phyloP scores from a whole-genome alignment of 2,113 vertebrate species.

The Megalops atlanticus region DNA sequence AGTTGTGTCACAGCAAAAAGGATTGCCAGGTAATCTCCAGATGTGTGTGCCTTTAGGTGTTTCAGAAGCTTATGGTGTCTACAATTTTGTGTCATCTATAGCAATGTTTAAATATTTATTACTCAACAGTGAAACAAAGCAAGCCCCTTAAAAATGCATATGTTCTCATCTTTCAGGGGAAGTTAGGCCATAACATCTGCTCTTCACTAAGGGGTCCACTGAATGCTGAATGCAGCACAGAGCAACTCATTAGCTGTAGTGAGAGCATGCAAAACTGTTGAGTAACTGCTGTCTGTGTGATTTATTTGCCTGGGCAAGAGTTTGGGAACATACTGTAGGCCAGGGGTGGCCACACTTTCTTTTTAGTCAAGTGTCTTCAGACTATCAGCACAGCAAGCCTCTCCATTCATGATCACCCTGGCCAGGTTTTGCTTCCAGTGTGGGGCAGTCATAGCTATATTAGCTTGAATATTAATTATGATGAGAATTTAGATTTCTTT shows the following conservation, averaged over 20 bases:
- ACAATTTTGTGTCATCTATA: too few species aligned
- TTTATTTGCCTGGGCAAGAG: constrained; percentile 31
- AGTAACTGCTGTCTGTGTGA: constrained; percentile 5
- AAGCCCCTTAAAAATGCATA: background rate
- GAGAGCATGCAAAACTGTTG: background rate
- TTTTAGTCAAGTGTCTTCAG: background rate
- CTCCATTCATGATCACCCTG: background rate
- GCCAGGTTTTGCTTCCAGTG: background rate
- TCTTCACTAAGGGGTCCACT: background rate
- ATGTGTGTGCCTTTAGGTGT: too few species aligned
- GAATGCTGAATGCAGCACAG: background rate
- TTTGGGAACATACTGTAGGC: background rate
- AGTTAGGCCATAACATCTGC: background rate
- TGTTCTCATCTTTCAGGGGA: constrained; percentile 30
- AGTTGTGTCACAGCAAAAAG: too few species aligned
- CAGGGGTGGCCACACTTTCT: background rate
- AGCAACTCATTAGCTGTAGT: background rate
- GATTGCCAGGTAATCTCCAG: too few species aligned
- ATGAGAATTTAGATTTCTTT: background rate
- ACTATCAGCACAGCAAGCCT: background rate
- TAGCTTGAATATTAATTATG: background rate
- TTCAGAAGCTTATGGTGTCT: background rate
- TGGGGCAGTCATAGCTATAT: background rate
- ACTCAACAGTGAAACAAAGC: background rate
- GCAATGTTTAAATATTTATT: too few species aligned